Base-by-base conservation (phyloP, 2,797 vertebrate genomes). In the Perodicticus potto region DNA sequence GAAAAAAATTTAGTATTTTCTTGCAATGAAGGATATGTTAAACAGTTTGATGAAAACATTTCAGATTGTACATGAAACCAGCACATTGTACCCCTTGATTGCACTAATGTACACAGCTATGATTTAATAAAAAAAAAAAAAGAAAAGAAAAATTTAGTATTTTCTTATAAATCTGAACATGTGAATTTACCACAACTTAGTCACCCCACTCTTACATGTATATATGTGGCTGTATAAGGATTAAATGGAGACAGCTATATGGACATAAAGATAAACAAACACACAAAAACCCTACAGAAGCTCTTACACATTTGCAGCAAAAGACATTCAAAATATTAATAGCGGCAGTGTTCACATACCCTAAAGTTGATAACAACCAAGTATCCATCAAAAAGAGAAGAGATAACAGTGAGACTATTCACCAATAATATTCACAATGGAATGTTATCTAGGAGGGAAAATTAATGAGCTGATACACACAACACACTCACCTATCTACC, bases 361-460 rank as follows among this genome's bases (percentile, higher is more conserved):
- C 57, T 59, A 91, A 57, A 37, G 11, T 2, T 53, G 19, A 32
- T 63, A 84, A 80, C 19, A 90, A 87, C 7, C 59, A 93, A 80
- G 3, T 67, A 20, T 49, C 83, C 49, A 78, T 73, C 49, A 67
- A 61, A 92, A 87, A 19, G 9, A 69, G 40, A 87, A 72, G 53
- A 49, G 61, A 85, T 49, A 57, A 89, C 19, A 4, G 59, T 19
- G 23, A 53, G 29, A 59, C 37, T 61, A 49, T 16, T 83, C 32
- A 73, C 49, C 14, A 4, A 16, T 53, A 53, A 17, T 14, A 53
- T 53, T 53, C 49, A 76, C 23, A 45, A 70, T 37, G n/a, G 69
- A 69, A 95, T 93, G 85, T 70, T 76, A 74, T 37, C 63, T 84
- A 57, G 17, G 40, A 17, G 14, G 74, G 86, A 78, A 83, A 93